These are phyloP conservation scores for Lordiphosa andalusiaca DNA, from an alignment of 2,888 invertebrate genomes.

Conservation along the genomic window DNA sequence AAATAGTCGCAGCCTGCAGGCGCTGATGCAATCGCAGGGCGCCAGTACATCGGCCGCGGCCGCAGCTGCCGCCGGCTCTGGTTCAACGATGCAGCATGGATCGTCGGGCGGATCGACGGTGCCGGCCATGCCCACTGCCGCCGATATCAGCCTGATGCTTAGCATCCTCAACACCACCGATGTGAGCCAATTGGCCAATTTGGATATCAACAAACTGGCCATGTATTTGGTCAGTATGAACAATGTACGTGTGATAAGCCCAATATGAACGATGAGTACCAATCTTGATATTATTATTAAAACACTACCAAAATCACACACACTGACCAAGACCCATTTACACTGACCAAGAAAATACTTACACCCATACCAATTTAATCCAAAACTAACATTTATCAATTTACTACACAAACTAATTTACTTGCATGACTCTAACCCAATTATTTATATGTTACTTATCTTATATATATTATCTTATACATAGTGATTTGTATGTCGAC, in stretches of 20 bases:
- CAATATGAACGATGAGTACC: slow-evolving; percentile 47
- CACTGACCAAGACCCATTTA: neutral
- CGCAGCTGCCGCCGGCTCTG: slow-evolving; percentile 69
- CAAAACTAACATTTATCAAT: slow-evolving; percentile 7
- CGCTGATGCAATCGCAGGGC: slow-evolving; percentile 76
- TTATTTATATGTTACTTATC: too few species aligned
- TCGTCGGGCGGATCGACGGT: slow-evolving; percentile 50
- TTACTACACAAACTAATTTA: too few species aligned
- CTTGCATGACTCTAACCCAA: too few species aligned
- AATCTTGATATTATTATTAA: slow-evolving; percentile 13
- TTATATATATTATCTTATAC: too few species aligned
- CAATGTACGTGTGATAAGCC: slow-evolving; percentile 72
- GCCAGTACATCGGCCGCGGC: slow-evolving; percentile 78
- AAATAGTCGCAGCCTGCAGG: slow-evolving; percentile 77
- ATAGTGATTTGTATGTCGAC: too few species aligned
- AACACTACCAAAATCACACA: slow-evolving; percentile 4
- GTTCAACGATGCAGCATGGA: slow-evolving; percentile 55
- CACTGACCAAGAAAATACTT: neutral
- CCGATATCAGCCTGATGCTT: slow-evolving; percentile 80
- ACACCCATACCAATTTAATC: too few species aligned
- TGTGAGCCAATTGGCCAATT: slow-evolving; percentile 85
- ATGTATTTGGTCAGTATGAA: slow-evolving; percentile 86
- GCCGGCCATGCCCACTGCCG: slow-evolving; percentile 80
- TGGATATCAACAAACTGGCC: slow-evolving; percentile 88
- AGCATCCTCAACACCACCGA: slow-evolving; percentile 80